A percentile compares a stretch with the other conserved stretches of the same genome.
phyloP scores from a whole-genome alignment of 1,140 invertebrate species.

The Asobara japonica region DNA sequence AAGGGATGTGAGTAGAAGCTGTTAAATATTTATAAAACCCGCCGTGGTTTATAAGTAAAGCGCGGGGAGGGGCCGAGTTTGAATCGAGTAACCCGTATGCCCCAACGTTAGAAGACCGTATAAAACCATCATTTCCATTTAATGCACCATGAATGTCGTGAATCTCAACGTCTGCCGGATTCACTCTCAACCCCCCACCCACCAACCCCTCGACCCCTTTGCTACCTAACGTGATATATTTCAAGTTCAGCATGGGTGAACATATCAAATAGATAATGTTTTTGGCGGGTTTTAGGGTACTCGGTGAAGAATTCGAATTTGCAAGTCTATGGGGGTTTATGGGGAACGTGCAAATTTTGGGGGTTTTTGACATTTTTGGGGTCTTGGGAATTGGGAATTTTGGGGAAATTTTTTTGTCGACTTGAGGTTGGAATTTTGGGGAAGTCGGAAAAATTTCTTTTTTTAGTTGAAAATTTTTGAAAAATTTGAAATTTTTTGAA shows the following conservation, averaged over 20 bases:
- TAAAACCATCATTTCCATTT: slow-evolving; percentile 53
- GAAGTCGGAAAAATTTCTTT: too few relatives aligned
- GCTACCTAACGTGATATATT: not conserved
- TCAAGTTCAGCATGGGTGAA: not conserved
- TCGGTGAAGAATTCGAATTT: too few relatives aligned
- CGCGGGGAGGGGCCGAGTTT: slow-evolving; percentile 10
- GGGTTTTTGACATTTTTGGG: too few relatives aligned
- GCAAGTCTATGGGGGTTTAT: too few relatives aligned
- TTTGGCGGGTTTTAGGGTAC: not conserved
- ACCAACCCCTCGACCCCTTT: not conserved
- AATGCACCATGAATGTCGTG: slow-evolving; percentile 49
- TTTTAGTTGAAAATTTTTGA: too few relatives aligned
- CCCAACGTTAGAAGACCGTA: slow-evolving; percentile 25
- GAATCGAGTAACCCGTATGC: slow-evolving; percentile 28
- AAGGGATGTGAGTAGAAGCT: slow-evolving; percentile 26
- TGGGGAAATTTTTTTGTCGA: too few relatives aligned
- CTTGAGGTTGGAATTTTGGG: too few relatives aligned
- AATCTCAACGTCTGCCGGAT: slow-evolving; percentile 40
- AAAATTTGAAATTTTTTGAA: too few relatives aligned
- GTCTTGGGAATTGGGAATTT: too few relatives aligned
- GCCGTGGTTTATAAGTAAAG: slow-evolving; percentile 46
- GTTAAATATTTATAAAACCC: slow-evolving; percentile 52
- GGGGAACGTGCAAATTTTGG: too few relatives aligned
- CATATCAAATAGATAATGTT: not conserved
- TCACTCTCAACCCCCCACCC: too few relatives aligned